A percentile compares a stretch with the other conserved stretches of the same genome.
phyloP scores from a whole-genome alignment of 2,888 invertebrate genomes.

The Lissonota sp. region DNA sequence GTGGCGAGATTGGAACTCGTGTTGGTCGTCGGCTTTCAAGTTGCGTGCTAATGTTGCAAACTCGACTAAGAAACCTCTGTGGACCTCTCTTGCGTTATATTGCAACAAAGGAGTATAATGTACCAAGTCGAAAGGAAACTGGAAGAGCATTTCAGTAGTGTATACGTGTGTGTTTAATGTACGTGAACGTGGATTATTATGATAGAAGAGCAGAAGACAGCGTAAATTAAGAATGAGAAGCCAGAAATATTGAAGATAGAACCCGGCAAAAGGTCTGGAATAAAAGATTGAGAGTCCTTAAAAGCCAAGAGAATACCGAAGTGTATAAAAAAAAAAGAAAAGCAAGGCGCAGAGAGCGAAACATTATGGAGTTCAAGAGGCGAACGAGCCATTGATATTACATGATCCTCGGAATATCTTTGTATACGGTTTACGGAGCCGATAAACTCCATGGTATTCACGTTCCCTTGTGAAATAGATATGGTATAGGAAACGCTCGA shows the following conservation, averaged over 20 bases:
- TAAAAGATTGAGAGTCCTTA: slow-evolving; percentile 35
- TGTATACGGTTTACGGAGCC: slow-evolving; percentile 8
- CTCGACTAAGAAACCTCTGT: slow-evolving; percentile 52
- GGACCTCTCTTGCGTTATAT: slow-evolving; percentile 21
- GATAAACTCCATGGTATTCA: slow-evolving; percentile 34
- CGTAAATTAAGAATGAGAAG: not conserved
- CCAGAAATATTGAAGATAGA: slow-evolving; percentile 18
- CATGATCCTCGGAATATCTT: slow-evolving; percentile 9
- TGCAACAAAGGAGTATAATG: slow-evolving; percentile 40
- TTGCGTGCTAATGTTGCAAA: slow-evolving; percentile 58
- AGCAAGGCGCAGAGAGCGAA: slow-evolving; percentile 4
- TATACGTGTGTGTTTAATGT: not conserved
- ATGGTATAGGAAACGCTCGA: slow-evolving; percentile 13
- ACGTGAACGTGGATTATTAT: slow-evolving; percentile 1
- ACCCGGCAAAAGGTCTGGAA: not conserved
- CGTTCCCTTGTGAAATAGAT: slow-evolving; percentile 34
- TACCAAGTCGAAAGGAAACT: slow-evolving; percentile 30
- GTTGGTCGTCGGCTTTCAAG: slow-evolving; percentile 52
- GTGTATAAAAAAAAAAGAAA: not conserved
- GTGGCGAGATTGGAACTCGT: slow-evolving; percentile 35
- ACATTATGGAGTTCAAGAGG: not conserved
- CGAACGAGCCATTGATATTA: slow-evolving; percentile 4
- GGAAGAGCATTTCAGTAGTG: not conserved
- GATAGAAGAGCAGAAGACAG: not conserved
- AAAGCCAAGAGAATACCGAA: slow-evolving; percentile 4